These are phyloP conservation scores for Nomada ruficornis DNA, from an alignment of 2,888 invertebrate genomes.

Conservation along the genomic window DNA sequence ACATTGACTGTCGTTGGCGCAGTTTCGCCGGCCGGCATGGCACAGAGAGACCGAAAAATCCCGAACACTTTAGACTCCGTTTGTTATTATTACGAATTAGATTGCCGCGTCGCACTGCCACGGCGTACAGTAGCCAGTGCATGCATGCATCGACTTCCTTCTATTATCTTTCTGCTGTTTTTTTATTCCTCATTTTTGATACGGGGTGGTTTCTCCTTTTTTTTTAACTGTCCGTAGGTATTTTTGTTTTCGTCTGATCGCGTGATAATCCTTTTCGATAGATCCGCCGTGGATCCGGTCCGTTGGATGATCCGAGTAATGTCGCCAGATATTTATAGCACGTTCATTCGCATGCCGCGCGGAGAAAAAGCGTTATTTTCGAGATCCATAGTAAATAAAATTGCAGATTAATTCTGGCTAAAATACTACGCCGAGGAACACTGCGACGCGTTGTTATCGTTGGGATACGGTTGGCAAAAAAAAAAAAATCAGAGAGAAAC, in stretches of 20 bases:
- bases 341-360: conserved; percentile 40
- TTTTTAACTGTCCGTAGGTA: not conserved
- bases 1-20: conserved; percentile 66
- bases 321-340: conserved; percentile 53
- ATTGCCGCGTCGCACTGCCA: conserved; percentile 23
- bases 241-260: conserved; percentile 10
- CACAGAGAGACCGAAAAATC: conserved; percentile 51
- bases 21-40: conserved; percentile 15
- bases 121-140: not conserved
- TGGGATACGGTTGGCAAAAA: conserved; percentile 41
- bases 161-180: too few relatives aligned
- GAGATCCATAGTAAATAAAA: conserved; percentile 55
- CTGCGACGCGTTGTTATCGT: conserved; percentile 56
- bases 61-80: conserved; percentile 65
- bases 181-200: not conserved
- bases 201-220: not conserved
- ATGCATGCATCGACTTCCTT: conserved; percentile 20
- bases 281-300: conserved; percentile 27
- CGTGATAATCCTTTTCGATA: conserved; percentile 54
- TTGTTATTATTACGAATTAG: conserved; percentile 69
- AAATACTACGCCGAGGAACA: conserved; percentile 55
- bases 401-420: conserved; percentile 59
- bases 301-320: conserved; percentile 50
- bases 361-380: conserved; percentile 52
- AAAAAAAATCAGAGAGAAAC: conserved; percentile 15